Percentiles rank a stretch among this genome's conserved stretches.
Conservation (phyloP, 2,888 invertebrate genomes). For the Marasmarcha lunaedactyla region DNA sequence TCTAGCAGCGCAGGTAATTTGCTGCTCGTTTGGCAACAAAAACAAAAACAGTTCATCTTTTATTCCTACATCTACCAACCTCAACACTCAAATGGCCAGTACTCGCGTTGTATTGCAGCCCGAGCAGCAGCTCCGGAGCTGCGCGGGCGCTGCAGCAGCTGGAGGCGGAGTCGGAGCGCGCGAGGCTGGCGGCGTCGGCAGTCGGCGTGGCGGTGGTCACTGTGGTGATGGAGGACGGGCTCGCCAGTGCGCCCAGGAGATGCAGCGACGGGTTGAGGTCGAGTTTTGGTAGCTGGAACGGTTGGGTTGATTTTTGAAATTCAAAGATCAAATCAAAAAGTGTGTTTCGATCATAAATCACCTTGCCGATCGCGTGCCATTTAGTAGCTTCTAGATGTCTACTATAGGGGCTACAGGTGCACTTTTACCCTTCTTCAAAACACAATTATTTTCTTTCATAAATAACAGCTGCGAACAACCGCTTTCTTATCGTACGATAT, state of each 20-base stretch:
- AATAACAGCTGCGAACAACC: too few relatives aligned
- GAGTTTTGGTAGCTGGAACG: conserved; percentile 43
- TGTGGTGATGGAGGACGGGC: conserved; percentile 40
- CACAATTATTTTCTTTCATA: too few relatives aligned
- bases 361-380: too few relatives aligned
- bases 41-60: not conserved
- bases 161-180: conserved; percentile 92
- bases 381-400: too few relatives aligned
- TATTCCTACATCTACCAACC: too few relatives aligned
- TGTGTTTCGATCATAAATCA: too few relatives aligned
- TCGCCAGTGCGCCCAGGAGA: conserved; percentile 42
- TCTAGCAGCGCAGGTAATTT: too few relatives aligned
- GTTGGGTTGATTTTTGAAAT: too few relatives aligned
- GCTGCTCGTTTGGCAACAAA: not conserved
- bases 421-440: too few relatives aligned
- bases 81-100: conserved; percentile 95
- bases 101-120: conserved; percentile 91
- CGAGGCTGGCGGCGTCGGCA: conserved; percentile 73
- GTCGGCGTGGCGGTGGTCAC: conserved; percentile 18
- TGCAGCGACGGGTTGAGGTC: conserved; percentile 33
- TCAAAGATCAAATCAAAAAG: too few relatives aligned
- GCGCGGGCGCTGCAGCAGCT: conserved; percentile 93
- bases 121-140: conserved; percentile 91
- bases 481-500: too few relatives aligned
- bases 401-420: too few relatives aligned